Conservation (phyloP, 2,797 vertebrate genomes). For the Enteromius anoplus region DNA sequence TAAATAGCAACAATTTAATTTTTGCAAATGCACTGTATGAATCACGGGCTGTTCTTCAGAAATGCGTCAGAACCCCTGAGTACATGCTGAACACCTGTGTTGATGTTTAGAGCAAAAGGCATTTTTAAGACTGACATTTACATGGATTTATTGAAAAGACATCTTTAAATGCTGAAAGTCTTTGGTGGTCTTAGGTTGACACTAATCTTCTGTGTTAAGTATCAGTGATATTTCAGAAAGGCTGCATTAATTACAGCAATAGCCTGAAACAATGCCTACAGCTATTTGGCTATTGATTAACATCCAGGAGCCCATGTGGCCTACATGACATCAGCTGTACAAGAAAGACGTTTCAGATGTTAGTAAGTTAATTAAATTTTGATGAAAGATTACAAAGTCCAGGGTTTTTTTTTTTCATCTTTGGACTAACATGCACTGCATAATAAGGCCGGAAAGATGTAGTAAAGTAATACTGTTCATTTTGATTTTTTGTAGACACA, state of each 20-base stretch:
- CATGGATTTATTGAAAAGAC: neutral
- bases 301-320: neutral
- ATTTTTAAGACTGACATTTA: slow-evolving; percentile 12
- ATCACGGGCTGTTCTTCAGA: slow-evolving; percentile 1
- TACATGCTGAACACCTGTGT: slow-evolving; percentile 2
- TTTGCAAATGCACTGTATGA: neutral
- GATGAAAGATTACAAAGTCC: neutral
- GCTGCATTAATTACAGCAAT: slow-evolving; percentile 19
- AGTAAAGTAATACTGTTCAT: neutral
- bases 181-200: slow-evolving; percentile 4
- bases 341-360: slow-evolving; percentile 7
- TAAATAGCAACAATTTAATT: neutral
- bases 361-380: neutral
- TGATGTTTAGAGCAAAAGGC: neutral
- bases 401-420: neutral
- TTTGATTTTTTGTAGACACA: neutral
- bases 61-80: neutral
- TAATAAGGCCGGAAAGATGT: neutral
- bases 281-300: slow-evolving; percentile 28
- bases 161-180: slow-evolving; percentile 11
- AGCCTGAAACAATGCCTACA: slow-evolving; percentile 18
- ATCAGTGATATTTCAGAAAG: slow-evolving; percentile 5
- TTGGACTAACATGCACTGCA: neutral
- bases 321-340: neutral
- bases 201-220: slow-evolving; percentile 17